Percentiles rank a stretch among this genome's conserved stretches.
Conservation (phyloP, 1,140 invertebrate genomes). For the Lordiphosa mommai region DNA sequence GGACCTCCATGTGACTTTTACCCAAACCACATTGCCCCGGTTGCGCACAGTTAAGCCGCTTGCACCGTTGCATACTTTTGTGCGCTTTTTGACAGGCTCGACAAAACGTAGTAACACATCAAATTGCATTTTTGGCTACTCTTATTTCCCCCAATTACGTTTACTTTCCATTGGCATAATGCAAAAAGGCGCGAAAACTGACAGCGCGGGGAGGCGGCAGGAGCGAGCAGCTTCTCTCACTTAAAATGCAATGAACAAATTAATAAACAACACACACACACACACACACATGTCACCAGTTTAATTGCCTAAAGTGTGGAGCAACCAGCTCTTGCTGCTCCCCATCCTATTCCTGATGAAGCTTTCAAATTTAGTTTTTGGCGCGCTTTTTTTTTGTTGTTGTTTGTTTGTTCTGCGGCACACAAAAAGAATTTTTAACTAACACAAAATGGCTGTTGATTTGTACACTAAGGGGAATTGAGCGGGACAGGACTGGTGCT, state of each 20-base stretch:
- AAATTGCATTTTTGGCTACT: slow-evolving; percentile 24
- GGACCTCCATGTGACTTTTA: slow-evolving; percentile 21
- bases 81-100: slow-evolving; percentile 55
- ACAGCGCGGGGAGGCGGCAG: neutral
- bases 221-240: slow-evolving; percentile 24
- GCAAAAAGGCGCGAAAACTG: neutral
- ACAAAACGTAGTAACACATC: slow-evolving; percentile 17
- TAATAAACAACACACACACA: slow-evolving; percentile 41
- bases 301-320: slow-evolving; percentile 37
- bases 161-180: slow-evolving; percentile 45
- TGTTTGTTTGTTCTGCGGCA: neutral
- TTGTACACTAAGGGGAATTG: slow-evolving; percentile 19
- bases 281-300: slow-evolving; percentile 24
- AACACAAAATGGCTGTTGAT: slow-evolving; percentile 70
- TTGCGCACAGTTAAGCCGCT: slow-evolving; percentile 45
- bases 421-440: slow-evolving; percentile 77
- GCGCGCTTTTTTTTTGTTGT: slow-evolving; percentile 30
- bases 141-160: slow-evolving; percentile 11
- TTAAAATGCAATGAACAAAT: slow-evolving; percentile 67
- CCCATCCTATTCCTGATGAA: neutral
- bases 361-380: slow-evolving; percentile 70
- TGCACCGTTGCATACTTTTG: slow-evolving; percentile 55
- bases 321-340: neutral
- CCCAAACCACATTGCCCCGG: slow-evolving; percentile 7
- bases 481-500: slow-evolving; percentile 1